These are phyloP conservation scores for Aporophyla lueneburgensis DNA, from an alignment of 2,888 invertebrate genomes.

Conservation along the genomic window DNA sequence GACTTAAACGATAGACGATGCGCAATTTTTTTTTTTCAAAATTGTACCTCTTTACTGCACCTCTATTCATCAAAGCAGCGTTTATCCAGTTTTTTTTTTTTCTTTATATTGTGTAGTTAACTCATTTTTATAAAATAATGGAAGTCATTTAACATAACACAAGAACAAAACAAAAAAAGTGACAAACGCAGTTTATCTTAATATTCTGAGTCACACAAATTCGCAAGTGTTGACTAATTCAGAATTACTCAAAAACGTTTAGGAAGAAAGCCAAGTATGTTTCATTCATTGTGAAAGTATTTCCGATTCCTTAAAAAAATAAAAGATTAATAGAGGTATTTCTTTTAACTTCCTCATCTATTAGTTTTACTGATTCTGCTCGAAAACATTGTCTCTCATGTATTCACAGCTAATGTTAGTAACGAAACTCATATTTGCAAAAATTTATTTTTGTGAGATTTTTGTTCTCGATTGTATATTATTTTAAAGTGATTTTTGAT, in stretches of 20 bases:
- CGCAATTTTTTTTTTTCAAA: background rate
- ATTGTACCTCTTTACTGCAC: background rate
- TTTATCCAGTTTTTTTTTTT: too few relatives aligned
- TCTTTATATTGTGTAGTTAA: too few relatives aligned
- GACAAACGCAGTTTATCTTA: conserved; percentile 27
- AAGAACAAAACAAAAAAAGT: conserved; percentile 18
- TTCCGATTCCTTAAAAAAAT: conserved; percentile 21
- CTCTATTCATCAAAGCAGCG: background rate
- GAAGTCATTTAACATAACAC: conserved; percentile 9
- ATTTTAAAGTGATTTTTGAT: too few relatives aligned
- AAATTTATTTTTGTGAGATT: too few relatives aligned
- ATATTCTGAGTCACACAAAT: conserved; percentile 42
- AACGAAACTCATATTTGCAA: too few relatives aligned
- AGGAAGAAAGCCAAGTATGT: conserved; percentile 55
- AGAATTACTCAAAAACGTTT: conserved; percentile 34
- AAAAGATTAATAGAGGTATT: too few relatives aligned
- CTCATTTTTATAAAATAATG: background rate
- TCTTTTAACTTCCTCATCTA: conserved; percentile 8
- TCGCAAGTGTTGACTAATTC: conserved; percentile 47
- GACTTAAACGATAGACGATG: background rate
- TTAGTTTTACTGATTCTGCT: background rate
- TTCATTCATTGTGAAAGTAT: conserved; percentile 57
- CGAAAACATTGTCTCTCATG: too few relatives aligned
- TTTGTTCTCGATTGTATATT: too few relatives aligned
- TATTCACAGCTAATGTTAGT: too few relatives aligned